Evolutionary conservation across 2,113 vertebrate species (phyloP).

Genomic region (Numida meleagris): DNA sequence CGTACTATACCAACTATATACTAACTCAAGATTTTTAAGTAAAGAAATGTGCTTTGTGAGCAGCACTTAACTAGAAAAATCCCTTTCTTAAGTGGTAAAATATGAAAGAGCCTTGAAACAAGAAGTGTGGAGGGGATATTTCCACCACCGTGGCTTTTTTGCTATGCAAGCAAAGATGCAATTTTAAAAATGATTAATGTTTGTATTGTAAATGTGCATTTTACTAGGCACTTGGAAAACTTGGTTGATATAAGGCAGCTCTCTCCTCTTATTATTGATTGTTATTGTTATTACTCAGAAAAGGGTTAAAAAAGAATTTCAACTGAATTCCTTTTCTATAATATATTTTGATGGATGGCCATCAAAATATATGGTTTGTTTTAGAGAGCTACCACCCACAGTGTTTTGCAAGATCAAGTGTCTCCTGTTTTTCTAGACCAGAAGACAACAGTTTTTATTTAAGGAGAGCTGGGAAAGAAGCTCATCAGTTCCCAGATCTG

Average conservation of each 20-base stretch:
- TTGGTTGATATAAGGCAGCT: not conserved
- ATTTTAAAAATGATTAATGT: constrained; percentile 6
- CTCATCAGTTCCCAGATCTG: not conserved
- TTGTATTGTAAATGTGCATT: constrained; percentile 6
- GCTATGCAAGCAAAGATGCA: not conserved
- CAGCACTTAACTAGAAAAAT: not conserved
- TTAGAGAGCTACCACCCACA: constrained; percentile 52
- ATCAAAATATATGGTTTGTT: no score
- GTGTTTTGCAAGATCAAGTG: not conserved
- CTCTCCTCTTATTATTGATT: not conserved
- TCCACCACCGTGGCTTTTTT: not conserved
- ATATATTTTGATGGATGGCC: constrained; percentile 31
- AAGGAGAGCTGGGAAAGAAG: not conserved
- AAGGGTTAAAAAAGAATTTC: not conserved
- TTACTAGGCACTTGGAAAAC: constrained; percentile 22
- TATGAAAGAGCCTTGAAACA: not conserved
- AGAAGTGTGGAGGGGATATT: not conserved
- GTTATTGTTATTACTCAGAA: not conserved
- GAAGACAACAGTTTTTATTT: constrained; percentile 34
- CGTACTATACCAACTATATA: not conserved
- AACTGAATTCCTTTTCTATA: not conserved
- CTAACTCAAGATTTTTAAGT: not conserved
- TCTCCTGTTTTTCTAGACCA: not conserved
- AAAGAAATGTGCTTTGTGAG: not conserved
- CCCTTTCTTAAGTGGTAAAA: not conserved